Conservation (phyloP, 2,888 invertebrate genomes). For the Cenopis cana region DNA sequence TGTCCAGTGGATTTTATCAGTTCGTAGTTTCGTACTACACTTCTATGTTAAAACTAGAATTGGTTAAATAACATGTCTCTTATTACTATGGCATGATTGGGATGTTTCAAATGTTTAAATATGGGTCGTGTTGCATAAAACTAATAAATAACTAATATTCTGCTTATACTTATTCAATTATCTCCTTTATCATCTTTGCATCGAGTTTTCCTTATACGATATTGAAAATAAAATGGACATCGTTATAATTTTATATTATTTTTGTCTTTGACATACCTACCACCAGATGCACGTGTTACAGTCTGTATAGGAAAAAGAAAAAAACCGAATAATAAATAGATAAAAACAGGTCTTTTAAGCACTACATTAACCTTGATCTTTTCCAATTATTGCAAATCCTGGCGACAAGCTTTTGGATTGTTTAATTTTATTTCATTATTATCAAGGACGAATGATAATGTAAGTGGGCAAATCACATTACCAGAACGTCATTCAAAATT, state of each 20-base stretch:
- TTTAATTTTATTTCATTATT: neutral
- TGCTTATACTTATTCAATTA: neutral
- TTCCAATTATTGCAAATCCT: neutral
- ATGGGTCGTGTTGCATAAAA: too few relatives aligned
- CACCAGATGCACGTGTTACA: neutral
- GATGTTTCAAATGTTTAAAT: too few relatives aligned
- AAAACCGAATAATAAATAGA: neutral
- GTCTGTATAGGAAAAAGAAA: neutral
- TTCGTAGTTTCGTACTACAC: neutral
- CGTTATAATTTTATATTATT: too few relatives aligned
- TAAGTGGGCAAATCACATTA: too few relatives aligned
- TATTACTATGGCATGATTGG: neutral
- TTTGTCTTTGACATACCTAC: neutral
- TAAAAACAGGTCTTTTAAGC: neutral
- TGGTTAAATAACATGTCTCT: neutral
- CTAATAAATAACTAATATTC: neutral
- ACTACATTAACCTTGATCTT: neutral
- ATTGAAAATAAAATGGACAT: neutral
- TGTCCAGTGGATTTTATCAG: neutral
- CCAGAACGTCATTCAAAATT: too few relatives aligned
- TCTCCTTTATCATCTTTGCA: too few relatives aligned
- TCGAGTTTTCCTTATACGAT: neutral
- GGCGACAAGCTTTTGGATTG: neutral
- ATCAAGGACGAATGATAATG: too few relatives aligned
- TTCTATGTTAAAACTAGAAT: neutral